A percentile compares a stretch with the other conserved stretches of the same genome.
phyloP scores from a whole-genome alignment of 35 echinoderm and acorn worm genomes.

The Ptychodera flava region DNA sequence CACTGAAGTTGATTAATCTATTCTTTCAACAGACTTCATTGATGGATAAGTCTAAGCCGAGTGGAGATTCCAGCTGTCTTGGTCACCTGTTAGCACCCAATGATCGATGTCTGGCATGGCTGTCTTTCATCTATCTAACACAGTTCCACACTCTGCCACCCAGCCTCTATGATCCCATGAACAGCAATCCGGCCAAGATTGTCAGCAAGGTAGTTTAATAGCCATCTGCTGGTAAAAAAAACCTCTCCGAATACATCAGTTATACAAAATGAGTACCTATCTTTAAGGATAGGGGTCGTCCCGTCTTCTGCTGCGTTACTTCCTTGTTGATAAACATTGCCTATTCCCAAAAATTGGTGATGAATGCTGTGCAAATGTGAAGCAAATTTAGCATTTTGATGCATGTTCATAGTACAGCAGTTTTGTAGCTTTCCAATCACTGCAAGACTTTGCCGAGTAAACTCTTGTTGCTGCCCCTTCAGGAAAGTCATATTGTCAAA shows the following conservation, averaged over 20 bases:
- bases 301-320: neutral
- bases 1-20: too few relatives aligned
- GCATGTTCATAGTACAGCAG: too few relatives aligned
- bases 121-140: slow-evolving; percentile 23
- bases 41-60: neutral
- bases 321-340: too few relatives aligned
- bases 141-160: slow-evolving; percentile 24
- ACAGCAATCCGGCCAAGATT: slow-evolving; percentile 7
- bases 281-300: neutral
- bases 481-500: too few relatives aligned
- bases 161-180: slow-evolving; percentile 19
- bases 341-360: too few relatives aligned
- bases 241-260: neutral
- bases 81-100: neutral
- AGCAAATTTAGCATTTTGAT: too few relatives aligned
- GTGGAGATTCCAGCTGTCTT: neutral
- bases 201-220: slow-evolving; percentile 37
- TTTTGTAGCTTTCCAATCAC: too few relatives aligned
- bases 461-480: too few relatives aligned
- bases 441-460: too few relatives aligned
- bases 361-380: too few relatives aligned
- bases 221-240: neutral
- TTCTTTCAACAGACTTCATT: neutral
- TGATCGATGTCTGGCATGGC: slow-evolving; percentile 30
- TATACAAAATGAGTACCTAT: neutral